Evolutionary conservation across 2,113 vertebrate species (phyloP), one percentile per base, ranked within the genome.

Genomic region (Mesitornis unicolor): DNA sequence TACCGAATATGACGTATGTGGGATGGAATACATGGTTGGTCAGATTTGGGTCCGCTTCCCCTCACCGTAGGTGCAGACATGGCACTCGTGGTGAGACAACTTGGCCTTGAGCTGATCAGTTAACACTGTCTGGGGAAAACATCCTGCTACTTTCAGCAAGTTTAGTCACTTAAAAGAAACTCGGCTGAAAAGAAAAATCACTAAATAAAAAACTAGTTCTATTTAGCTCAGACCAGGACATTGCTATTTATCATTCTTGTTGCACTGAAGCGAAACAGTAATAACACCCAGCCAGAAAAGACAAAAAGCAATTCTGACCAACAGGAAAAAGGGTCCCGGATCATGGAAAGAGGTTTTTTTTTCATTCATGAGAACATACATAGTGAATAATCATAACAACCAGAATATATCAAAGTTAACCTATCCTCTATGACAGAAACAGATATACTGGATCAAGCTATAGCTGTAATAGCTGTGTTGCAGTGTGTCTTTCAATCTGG

Each of bases 341-440:
- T 54, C 48, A 36, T 1, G 1, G 6, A 48, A 60, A 48, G 9
- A 29, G 15, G 4, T 13, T 43, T 36, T 14, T 2, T 3, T 13
- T 9, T 16, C 4, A 35, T 63, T 63, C 7, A 12, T 33, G 17
- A 35, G 21, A 75, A 57, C 0, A 1, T 56, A 43, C 9, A 48
- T 6, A 25, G 16, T 63, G 20, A 56, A 26, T 38, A 63, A 5
- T 50, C 54, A 43, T 47, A 61, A 43, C 28, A 61, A 43, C 6
- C 14, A 50, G 35, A 7, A 38, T 31, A 48, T 14, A 31, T 36
- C 5, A 60, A 53, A 73, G 29, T 33, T 83, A 65, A 24, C 53
- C 22, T 17, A 53, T 18, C 31, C 53, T 71, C 40, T 54, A 2
- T 9, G 56, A 38, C 4, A 50, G 22, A 63, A 76, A 64, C 16